Conservation (phyloP, 2,888 invertebrate genomes). For the Temnothorax rugatulus region DNA sequence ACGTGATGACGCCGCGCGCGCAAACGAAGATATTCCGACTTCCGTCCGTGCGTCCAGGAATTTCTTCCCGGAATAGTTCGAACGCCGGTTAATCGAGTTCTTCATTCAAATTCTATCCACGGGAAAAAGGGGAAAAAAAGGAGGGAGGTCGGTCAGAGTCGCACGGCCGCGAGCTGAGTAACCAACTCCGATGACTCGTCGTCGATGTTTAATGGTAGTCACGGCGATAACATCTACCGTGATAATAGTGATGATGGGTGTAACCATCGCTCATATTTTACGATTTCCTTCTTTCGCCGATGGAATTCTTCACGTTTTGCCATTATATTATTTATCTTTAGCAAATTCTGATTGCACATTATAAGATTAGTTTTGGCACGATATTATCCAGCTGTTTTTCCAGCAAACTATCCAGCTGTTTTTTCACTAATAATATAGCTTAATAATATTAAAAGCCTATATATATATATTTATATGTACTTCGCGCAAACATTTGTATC, state of each 20-base stretch:
- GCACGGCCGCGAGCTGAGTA: conserved; percentile 29
- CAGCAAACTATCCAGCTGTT: not conserved
- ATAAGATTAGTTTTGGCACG: not conserved
- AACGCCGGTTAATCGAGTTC: conserved; percentile 23
- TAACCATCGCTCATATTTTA: conserved; percentile 3
- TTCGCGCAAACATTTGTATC: not conserved
- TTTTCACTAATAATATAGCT: not conserved
- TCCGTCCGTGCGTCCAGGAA: conserved; percentile 43
- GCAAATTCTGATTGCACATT: not conserved
- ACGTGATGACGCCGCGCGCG: conserved; percentile 29
- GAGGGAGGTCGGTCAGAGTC: conserved; percentile 25
- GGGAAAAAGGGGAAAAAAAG: conserved; percentile 9
- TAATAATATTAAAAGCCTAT: not conserved
- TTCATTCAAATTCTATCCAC: conserved; percentile 46
- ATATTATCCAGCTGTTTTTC: no score
- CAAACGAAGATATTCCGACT: conserved; percentile 35
- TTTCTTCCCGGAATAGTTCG: conserved; percentile 46
- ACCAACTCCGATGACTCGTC: conserved; percentile 43
- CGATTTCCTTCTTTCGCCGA: not conserved
- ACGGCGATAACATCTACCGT: conserved; percentile 21
- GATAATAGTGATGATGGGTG: conserved; percentile 7
- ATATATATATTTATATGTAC: not conserved
- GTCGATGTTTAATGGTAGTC: conserved; percentile 19
- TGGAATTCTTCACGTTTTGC: not conserved
- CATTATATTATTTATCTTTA: not conserved